A percentile compares a stretch with the other conserved stretches of the same genome.
These are phyloP conservation scores for Corythoichthys intestinalis DNA, from an alignment of 2,113 vertebrate genomes.

Conservation along the genomic window DNA sequence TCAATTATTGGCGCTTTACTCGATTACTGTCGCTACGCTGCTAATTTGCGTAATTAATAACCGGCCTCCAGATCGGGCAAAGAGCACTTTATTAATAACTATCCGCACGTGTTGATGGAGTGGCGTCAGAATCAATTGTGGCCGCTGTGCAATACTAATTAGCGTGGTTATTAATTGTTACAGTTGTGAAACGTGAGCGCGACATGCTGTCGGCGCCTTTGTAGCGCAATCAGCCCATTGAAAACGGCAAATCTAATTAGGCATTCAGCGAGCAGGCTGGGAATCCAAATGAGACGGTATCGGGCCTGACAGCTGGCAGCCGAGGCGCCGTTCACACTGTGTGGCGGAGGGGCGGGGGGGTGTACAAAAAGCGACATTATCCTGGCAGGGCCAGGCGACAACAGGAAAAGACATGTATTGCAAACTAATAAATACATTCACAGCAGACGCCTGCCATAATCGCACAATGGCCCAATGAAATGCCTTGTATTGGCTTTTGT, in stretches of 20 bases:
- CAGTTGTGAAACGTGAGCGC: constrained; percentile 85
- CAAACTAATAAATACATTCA: constrained; percentile 77
- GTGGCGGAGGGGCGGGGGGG: constrained; percentile 50
- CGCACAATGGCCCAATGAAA: constrained; percentile 75
- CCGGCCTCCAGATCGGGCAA: constrained; percentile 72
- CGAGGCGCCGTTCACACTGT: constrained; percentile 74
- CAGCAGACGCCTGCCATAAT: constrained; percentile 72
- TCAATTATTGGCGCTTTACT: constrained; percentile 97
- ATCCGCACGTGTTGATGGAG: constrained; percentile 81
- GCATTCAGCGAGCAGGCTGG: constrained; percentile 82
- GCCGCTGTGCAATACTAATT: constrained; percentile 87
- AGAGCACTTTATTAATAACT: constrained; percentile 96
- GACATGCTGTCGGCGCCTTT: constrained; percentile 85
- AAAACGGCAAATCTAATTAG: constrained; percentile 94
- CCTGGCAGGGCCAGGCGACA: constrained; percentile 68
- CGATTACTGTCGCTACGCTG: constrained; percentile 83
- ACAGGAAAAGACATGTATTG: constrained; percentile 74
- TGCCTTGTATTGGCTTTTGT: constrained; percentile 75
- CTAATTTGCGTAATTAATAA: constrained; percentile 99
- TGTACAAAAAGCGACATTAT: constrained; percentile 76
- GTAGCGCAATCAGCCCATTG: constrained; percentile 86
- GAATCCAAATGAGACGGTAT: constrained; percentile 73
- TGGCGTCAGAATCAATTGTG: constrained; percentile 85
- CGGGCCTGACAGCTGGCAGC: constrained; percentile 83
- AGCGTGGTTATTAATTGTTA: constrained; percentile 96